Evolutionary conservation across 2,113 vertebrate genomes (phyloP), one percentile per base, ranked within the genome.

Genomic region (Guaruba guarouba): DNA sequence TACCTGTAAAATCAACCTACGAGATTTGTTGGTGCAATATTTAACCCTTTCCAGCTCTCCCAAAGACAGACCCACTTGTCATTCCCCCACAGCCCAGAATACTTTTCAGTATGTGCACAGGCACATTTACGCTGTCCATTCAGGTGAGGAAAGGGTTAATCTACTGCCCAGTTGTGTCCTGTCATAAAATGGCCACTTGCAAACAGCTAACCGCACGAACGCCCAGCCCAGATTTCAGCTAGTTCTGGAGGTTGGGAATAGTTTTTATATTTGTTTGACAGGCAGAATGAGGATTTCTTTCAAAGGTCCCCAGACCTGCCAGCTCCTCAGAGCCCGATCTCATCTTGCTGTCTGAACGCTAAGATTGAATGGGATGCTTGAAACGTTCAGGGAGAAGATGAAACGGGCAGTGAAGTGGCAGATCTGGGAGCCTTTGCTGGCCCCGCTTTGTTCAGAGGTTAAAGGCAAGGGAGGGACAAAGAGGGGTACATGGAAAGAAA

Each of bases 121-220:
- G 95, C 79, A 97, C 70, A 81, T 84, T 80, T 92, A 74, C 69
- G 19, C 96, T 88, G 92, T 86, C 92, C 13, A 54, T 88, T 93
- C 82, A 93, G 94, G 82, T 31, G 92, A 98, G 97, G 96, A 98
- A 98, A 98, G 98, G 97, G 98, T 98, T 98, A 98, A 97, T 13
- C 91, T 69, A 98, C 90, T 95, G 97, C 96, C 97, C 94, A 75
- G 24, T 92, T 93, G 90, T 97, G 75, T 97, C 93, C 96, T 98
- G 76, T 97, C 97, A 98, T 98, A 98, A 99, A 99, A 99, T 98
- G 98, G 98, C 98, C 98, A 98, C 98, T 98, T 98, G 98, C 98
- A 98, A 98, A 98, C 98, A 97, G 98, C 99, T 99, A 98, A 99
- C 99, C 99, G 98, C 98, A 99, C 98, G 97, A 98, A 99, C 98